These are phyloP conservation scores for Onychostruthus taczanowskii DNA, from an alignment of 2,113 vertebrate species.

Conservation along the genomic window DNA sequence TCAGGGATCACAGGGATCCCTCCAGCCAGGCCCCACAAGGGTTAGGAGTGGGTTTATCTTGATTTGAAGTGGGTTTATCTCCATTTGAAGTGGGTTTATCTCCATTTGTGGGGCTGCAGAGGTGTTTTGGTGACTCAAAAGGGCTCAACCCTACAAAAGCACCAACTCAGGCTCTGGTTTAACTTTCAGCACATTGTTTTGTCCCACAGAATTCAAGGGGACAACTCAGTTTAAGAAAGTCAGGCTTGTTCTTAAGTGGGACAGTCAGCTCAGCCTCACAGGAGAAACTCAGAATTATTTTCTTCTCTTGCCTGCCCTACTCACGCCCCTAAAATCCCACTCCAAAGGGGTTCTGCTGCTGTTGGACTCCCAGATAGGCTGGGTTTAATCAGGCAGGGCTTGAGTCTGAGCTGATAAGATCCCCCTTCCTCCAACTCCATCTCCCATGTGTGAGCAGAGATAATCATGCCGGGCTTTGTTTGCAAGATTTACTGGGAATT, in stretches of 20 bases:
- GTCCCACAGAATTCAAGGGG: background rate
- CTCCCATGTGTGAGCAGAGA: background rate
- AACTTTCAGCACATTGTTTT: background rate
- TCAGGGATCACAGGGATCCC: fast-evolving
- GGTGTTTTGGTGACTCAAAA: background rate
- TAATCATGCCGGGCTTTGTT: background rate
- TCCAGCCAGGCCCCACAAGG: background rate
- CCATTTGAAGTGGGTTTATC: background rate
- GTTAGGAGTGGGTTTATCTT: background rate
- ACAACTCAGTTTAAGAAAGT: background rate
- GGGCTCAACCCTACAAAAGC: background rate
- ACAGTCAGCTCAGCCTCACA: background rate
- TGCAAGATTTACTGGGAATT: background rate
- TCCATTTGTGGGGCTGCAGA: background rate
- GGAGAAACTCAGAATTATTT: background rate
- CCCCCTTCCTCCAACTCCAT: background rate
- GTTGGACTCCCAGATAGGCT: background rate
- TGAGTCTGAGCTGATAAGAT: constrained; percentile 12
- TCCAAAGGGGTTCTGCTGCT: background rate
- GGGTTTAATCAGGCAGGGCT: background rate
- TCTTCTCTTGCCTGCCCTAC: background rate
- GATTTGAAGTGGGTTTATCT: background rate
- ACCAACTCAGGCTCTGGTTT: background rate
- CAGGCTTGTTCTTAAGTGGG: background rate
- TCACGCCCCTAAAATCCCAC: background rate